Conservation (phyloP, 2,797 vertebrate genomes). For the Sylvilagus floridanus region DNA sequence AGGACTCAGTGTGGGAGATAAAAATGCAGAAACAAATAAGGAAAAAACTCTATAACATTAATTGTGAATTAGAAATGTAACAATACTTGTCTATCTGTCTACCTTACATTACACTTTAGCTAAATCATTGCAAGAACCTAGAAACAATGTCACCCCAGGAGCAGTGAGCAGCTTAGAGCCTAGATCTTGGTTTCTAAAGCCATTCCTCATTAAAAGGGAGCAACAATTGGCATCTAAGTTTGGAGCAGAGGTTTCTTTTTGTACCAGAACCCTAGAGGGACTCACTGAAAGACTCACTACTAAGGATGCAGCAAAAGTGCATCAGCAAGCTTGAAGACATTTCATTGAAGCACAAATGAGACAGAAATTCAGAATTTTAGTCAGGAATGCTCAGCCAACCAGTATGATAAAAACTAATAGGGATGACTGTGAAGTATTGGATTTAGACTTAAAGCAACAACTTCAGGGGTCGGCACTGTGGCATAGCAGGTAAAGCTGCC, state of each 20-base stretch:
- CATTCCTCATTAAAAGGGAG: neutral
- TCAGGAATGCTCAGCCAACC: neutral
- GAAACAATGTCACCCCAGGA: neutral
- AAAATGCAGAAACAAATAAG: conserved; percentile 11
- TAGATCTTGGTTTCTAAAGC: conserved; percentile 1
- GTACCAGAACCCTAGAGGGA: neutral
- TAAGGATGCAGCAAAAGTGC: neutral
- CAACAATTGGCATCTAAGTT: neutral
- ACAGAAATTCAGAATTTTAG: conserved; percentile 22
- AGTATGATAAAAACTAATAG: neutral
- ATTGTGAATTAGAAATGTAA: neutral
- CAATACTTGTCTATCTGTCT: neutral
- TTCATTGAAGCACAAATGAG: neutral
- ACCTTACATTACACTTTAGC: neutral
- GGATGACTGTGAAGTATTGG: neutral
- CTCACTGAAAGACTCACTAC: neutral
- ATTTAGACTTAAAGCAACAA: neutral
- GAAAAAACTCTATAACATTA: neutral
- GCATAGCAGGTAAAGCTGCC: too few relatives aligned
- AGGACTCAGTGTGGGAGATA: neutral
- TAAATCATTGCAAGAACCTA: neutral
- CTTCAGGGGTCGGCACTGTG: too few relatives aligned
- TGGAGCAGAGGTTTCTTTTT: neutral
- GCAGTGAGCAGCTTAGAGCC: neutral
- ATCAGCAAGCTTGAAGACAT: neutral